Evolutionary conservation across 92 coral and sea anemone genomes (phyloP), one percentile per base, ranked within the genome.

Genomic region (Zoanthus sansibaricus): DNA sequence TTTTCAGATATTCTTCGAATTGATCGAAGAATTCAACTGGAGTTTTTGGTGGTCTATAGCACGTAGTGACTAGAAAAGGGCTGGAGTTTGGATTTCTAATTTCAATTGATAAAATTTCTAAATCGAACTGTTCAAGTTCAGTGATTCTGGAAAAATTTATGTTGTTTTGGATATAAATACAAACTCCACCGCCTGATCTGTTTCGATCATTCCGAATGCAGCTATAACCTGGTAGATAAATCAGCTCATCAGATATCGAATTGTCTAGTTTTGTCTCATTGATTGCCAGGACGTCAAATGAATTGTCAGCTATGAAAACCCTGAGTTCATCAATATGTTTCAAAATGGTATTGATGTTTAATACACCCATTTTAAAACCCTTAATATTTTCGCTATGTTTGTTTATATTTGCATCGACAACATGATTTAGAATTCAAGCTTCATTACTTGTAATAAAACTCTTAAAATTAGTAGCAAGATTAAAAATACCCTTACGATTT

Each of bases 401-500:
- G 31, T 66, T 66, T 66, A 66, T 66, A 66, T 66, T 66, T 66
- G 71, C 42, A 14, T 64, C 52, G 77, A 33, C 70, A 72, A 71
- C 17, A 33, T 20, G 66, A 85, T 62, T n/a, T 54, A 21, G 14
- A 20, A 78, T 61, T 77, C 47, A 30, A 12, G 51, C 69, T 46
- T 58, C 15, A 66, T 66, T 66, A 66, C 71, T n/a, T 0, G 71
- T 47, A 73, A 47, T 21, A 73, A 46, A 73, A 33, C 15, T 46
- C 78, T 73, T 45, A 47, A 73, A 73, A 45, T 73, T 73, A 73
- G 78, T 37, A 33, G 78, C 78, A 33, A 73, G 49, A 46, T 73
- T 73, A 73, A 47, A 73, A 73, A 73, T 9, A 13, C 58, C 78
- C 78, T 72, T 72, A 72, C 76, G 76, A 37, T 72, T 72, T 44